Conservation (phyloP, 35 echinoderm and acorn worm species). For the Heliocidaris tuberculata region DNA sequence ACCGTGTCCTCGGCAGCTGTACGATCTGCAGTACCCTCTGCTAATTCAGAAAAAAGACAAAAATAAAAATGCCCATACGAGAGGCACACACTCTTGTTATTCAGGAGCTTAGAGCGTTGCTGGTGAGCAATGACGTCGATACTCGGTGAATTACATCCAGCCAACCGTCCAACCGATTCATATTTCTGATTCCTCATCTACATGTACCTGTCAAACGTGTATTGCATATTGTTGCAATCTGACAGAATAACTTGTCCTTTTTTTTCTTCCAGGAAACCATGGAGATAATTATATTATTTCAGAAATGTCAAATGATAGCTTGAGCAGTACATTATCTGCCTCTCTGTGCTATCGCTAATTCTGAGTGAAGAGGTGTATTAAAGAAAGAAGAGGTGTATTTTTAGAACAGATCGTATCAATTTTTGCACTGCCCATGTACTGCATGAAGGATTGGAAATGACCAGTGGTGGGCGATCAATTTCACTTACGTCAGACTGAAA, state of each 20-base stretch:
- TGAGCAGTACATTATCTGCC: background rate
- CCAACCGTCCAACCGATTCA: background rate
- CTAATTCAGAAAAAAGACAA: background rate
- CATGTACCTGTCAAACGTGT: background rate
- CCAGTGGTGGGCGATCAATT: background rate
- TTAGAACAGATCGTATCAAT: background rate
- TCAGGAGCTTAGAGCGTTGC: background rate
- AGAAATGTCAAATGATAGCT: background rate
- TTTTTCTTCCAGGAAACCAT: background rate
- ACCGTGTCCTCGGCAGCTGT: background rate
- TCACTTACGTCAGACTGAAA: background rate
- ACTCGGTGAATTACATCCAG: background rate
- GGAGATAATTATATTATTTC: background rate
- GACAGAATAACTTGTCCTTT: background rate
- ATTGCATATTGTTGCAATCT: background rate
- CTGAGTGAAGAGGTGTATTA: background rate
- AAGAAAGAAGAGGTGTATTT: background rate
- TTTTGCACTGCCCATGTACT: background rate
- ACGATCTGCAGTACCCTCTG: background rate
- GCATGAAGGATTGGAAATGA: background rate
- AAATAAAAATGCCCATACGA: background rate
- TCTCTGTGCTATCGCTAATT: background rate
- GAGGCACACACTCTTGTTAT: background rate
- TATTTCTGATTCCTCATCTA: background rate
- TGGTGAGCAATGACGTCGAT: background rate